These are phyloP conservation scores for Gephyroberyx darwinii DNA, from an alignment of 2,797 vertebrate species.

Conservation along the genomic window DNA sequence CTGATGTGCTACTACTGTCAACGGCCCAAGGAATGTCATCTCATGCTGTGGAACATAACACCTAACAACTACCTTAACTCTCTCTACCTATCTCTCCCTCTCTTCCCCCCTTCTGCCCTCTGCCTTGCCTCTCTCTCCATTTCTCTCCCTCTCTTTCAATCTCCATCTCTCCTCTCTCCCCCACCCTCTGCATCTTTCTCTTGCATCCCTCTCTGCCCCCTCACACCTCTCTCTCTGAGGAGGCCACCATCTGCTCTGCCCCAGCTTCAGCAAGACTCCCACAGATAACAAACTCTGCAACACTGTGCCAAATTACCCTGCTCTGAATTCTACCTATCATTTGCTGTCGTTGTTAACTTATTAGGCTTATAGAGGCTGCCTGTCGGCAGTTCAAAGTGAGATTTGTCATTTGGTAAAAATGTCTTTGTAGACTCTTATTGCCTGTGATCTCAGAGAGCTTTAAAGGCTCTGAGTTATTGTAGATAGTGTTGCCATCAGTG, in stretches of 20 bases:
- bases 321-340: neutral
- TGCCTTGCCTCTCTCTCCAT: neutral
- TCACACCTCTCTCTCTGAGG: neutral
- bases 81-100: neutral
- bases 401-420: no score
- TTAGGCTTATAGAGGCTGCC: neutral
- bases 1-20: slow-evolving; percentile 67
- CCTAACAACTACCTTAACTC: slow-evolving; percentile 57
- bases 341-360: slow-evolving; percentile 17
- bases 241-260: slow-evolving; percentile 3
- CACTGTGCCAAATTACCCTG: neutral
- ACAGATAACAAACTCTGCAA: slow-evolving; percentile 9
- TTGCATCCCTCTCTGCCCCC: neutral
- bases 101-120: neutral
- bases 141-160: neutral
- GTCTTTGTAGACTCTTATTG: no score
- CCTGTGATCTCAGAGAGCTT: no score
- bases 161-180: neutral
- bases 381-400: no score
- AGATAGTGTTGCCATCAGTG: no score
- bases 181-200: neutral
- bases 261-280: neutral
- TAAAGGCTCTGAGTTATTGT: no score
- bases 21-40: slow-evolving; percentile 73
- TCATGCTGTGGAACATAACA: slow-evolving; percentile 74